These are phyloP conservation scores for Samia ricini DNA, from an alignment of 1,140 invertebrate species.

Conservation along the genomic window DNA sequence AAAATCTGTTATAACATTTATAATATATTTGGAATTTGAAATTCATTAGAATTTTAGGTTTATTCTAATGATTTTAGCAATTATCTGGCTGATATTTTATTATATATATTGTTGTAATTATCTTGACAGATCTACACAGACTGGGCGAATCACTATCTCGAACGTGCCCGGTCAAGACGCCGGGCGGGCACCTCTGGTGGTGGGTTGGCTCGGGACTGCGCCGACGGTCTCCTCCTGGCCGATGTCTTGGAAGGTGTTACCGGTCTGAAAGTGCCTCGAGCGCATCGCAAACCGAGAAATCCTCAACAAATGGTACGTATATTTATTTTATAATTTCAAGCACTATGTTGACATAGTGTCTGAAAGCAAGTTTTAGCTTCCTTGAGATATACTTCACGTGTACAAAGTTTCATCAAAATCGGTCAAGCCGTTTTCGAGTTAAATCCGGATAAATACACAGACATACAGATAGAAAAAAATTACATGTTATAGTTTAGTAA, in stretches of 20 bases:
- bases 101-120: not conserved
- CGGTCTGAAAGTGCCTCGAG: conserved; percentile 91
- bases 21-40: too few species aligned
- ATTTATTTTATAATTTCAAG: not conserved
- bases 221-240: conserved; percentile 93
- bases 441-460: too few species aligned
- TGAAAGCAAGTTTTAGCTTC: too few species aligned
- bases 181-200: conserved; percentile 88
- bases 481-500: too few species aligned
- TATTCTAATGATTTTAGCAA: conserved; percentile 8
- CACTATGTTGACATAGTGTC: too few species aligned
- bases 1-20: too few species aligned
- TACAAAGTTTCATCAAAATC: too few species aligned
- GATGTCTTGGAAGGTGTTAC: conserved; percentile 97
- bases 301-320: conserved; percentile 93
- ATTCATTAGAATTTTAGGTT: too few species aligned
- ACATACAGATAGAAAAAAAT: too few species aligned
- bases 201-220: conserved; percentile 90
- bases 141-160: conserved; percentile 98
- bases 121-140: conserved; percentile 93
- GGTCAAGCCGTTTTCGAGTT: too few species aligned
- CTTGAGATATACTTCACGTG: too few species aligned
- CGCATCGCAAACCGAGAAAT: conserved; percentile 92
- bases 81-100: not conserved
- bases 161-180: conserved; percentile 90